Evolutionary conservation across 1,140 invertebrate genomes (phyloP).

Genomic region (Arctopsyche grandis): DNA sequence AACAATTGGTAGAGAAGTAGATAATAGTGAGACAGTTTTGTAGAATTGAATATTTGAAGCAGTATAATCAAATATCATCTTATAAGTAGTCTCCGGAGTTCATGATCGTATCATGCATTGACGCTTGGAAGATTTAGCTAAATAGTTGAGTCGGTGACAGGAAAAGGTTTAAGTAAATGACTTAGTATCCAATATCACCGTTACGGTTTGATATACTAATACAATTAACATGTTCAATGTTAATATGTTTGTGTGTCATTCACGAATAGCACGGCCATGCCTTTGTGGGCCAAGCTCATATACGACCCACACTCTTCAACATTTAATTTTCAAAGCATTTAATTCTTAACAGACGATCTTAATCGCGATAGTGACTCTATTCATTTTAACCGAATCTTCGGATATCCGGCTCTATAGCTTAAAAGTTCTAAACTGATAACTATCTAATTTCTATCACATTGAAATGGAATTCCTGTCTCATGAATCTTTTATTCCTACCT

Average conservation of each 20-base stretch:
- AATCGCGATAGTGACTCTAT: background rate
- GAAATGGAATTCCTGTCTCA: no score
- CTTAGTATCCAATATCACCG: background rate
- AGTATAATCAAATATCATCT: no score
- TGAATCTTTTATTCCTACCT: no score
- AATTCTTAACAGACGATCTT: background rate
- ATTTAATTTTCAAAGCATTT: slow-evolving; percentile 7
- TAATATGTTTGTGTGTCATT: slow-evolving; percentile 35
- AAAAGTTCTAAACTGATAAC: background rate
- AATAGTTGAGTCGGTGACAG: background rate
- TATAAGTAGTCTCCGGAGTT: no score
- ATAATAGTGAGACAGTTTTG: no score
- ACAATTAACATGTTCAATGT: slow-evolving; percentile 15
- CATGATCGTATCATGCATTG: no score
- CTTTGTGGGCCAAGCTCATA: slow-evolving; percentile 21
- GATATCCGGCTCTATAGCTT: background rate
- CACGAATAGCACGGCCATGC: slow-evolving; percentile 6
- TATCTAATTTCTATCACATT: no score
- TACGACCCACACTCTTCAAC: background rate
- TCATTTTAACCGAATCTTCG: background rate
- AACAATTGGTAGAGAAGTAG: no score
- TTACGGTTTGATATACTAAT: background rate
- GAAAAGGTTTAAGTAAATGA: background rate
- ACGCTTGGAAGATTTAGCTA: background rate
- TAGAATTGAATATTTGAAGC: no score